Base-by-base conservation (phyloP, 2,797 vertebrate genomes). In the Cuculus canorus region DNA sequence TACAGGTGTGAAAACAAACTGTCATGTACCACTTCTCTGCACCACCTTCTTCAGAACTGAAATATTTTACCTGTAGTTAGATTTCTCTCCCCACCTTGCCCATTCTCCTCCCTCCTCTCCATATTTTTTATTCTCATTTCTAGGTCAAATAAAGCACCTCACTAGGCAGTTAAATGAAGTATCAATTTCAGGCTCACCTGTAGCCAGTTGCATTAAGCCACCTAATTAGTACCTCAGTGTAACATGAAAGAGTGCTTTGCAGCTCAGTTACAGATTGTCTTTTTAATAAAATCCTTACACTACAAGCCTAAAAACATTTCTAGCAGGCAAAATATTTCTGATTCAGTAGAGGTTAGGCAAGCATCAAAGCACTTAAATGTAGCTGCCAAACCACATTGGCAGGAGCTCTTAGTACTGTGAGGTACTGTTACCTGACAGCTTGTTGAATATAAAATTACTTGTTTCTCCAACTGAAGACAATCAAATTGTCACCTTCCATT, bases 401-500 rank as follows among this genome's bases (percentile, higher is more conserved):
- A 98, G 97, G 97, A 98, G 98, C 98, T 98, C 98, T 98, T 97
- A 98, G 97, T 97, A 97, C 98, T 98, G 98, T 97, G 98, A 99
- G 98, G 98, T 98, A 98, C 98, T 98, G 98, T 98, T 98, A 99
- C 98, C 98, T 99, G 98, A 99, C 98, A 99, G 98, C 98, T 98
- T 97, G 96, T 98, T 98, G 98, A 98, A 98, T 98, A 98, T 98
- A 98, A 98, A 98, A 98, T 98, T 98, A 98, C 98, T 98, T 98
- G 97, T 98, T 98, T 98, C 97, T 97, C 97, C 98, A 98, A 98
- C 98, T 98, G 98, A 99, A 98, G 98, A 99, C 98, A 99, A 99
- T 99, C 98, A 99, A 99, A 98, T 99, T 98, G 98, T 99, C 98
- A 99, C 98, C 98, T 98, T 99, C 98, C 96, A 98, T 99, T 99